phyloP scores from a whole-genome alignment of 1,140 invertebrate species.

The Drosophila eugracilis region DNA sequence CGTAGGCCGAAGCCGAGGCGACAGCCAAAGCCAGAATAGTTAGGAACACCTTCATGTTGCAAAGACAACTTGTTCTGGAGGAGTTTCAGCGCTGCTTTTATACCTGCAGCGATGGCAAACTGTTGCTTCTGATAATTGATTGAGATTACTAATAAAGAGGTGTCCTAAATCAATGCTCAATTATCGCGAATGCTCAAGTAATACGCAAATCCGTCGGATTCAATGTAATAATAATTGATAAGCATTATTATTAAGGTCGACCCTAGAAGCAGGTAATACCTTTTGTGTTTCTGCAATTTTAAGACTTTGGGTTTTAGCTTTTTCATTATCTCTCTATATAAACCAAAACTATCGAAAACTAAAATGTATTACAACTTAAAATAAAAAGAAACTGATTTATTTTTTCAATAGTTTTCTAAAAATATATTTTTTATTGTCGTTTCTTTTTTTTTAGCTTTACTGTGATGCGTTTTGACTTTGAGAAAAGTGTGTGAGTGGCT shows the following conservation, averaged over 20 bases:
- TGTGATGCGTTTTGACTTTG: conserved; percentile 67
- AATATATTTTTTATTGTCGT: conserved; percentile 61
- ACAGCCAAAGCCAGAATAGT: conserved; percentile 36
- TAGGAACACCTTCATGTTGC: conserved; percentile 45
- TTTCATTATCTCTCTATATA: no score
- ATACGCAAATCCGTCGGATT: no score
- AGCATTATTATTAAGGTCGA: background rate
- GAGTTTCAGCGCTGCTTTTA: background rate
- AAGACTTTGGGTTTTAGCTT: background rate
- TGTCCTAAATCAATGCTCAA: conserved; percentile 29
- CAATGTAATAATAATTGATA: background rate
- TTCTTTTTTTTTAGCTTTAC: conserved; percentile 42
- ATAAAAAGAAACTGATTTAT: background rate
- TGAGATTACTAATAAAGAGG: background rate
- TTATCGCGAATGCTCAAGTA: no score
- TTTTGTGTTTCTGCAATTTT: no score
- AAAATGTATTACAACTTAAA: no score
- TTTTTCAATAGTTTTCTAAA: conserved; percentile 65
- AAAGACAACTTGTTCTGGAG: conserved; percentile 12
- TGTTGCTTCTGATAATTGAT: background rate
- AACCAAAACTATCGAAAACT: no score
- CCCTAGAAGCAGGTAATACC: background rate
- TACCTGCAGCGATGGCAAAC: background rate
- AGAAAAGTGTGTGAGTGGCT: conserved; percentile 49
- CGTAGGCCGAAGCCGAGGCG: conserved; percentile 28